Conservation (phyloP, 2,797 vertebrate genomes). For the Parotocinclus haroldoi region DNA sequence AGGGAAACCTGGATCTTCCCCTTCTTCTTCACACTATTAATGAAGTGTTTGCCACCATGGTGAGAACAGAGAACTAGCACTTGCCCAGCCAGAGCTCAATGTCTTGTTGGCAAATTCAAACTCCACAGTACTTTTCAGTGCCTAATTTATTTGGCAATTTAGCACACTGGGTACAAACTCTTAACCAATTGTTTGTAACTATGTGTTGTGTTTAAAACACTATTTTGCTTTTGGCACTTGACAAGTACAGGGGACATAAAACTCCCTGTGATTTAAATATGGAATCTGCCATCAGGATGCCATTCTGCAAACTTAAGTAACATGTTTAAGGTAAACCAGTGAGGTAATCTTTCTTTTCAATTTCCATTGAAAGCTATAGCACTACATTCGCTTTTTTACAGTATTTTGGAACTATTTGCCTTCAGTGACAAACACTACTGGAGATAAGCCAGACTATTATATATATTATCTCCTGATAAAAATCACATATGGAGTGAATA, state of each 20-base stretch:
- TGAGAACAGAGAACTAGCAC: conserved; percentile 57
- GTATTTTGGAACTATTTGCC: too few species aligned
- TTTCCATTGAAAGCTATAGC: conserved; percentile 41
- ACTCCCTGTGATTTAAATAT: conserved; percentile 21
- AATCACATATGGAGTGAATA: not conserved
- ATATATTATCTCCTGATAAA: conserved; percentile 1
- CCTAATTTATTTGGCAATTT: conserved; percentile 28
- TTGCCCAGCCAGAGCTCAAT: conserved; percentile 53
- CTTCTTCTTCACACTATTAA: conserved; percentile 80
- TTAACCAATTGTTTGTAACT: conserved; percentile 74
- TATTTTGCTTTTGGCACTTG: conserved; percentile 42
- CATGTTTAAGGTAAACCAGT: conserved; percentile 49
- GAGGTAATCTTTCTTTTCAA: conserved; percentile 31
- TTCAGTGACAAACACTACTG: too few species aligned
- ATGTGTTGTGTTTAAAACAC: conserved; percentile 44
- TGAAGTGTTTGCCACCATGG: conserved; percentile 47
- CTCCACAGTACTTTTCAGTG: conserved; percentile 45
- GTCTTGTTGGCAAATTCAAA: conserved; percentile 57
- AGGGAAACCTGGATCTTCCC: conserved; percentile 75
- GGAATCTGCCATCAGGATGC: conserved; percentile 59
- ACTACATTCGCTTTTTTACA: conserved; percentile 41
- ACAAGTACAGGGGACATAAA: conserved; percentile 41
- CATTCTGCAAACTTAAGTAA: conserved; percentile 52
- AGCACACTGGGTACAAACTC: conserved; percentile 63
- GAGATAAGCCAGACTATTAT: too few species aligned